Conservation (phyloP, 2,797 vertebrate genomes). For the Chiloscyllium punctatum region DNA sequence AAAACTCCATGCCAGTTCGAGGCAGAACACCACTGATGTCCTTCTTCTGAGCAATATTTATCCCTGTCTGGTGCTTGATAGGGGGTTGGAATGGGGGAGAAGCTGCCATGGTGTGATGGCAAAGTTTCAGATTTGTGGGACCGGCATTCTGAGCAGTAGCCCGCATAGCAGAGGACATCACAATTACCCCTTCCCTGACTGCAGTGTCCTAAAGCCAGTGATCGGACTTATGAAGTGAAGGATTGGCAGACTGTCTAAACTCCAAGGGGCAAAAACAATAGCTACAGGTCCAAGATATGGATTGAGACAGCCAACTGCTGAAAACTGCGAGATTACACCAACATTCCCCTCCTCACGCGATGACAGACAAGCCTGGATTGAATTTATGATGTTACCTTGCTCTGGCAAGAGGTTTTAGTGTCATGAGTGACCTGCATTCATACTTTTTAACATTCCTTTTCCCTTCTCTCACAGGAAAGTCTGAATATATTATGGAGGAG, state of each 20-base stretch:
- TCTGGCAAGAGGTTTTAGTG: background rate
- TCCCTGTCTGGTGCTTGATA: background rate
- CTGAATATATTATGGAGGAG: background rate
- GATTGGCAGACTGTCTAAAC: background rate
- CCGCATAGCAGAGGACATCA: background rate
- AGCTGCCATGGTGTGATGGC: background rate
- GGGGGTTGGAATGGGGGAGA: background rate
- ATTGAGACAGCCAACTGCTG: background rate
- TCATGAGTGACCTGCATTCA: background rate
- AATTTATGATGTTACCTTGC: background rate
- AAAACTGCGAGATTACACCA: background rate
- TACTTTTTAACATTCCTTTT: background rate
- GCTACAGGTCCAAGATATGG: background rate
- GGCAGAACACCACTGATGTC: background rate
- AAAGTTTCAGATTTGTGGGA: background rate
- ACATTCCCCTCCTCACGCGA: background rate
- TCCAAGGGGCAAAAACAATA: background rate
- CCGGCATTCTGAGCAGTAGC: background rate
- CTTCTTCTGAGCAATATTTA: background rate
- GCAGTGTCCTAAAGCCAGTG: background rate
- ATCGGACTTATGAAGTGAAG: background rate
- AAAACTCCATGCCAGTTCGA: background rate
- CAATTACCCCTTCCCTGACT: background rate
- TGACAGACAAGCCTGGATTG: background rate
- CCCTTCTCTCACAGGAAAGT: background rate